Evolutionary conservation across 2,888 invertebrate species (phyloP).

Genomic region (Encarsia formosa): DNA sequence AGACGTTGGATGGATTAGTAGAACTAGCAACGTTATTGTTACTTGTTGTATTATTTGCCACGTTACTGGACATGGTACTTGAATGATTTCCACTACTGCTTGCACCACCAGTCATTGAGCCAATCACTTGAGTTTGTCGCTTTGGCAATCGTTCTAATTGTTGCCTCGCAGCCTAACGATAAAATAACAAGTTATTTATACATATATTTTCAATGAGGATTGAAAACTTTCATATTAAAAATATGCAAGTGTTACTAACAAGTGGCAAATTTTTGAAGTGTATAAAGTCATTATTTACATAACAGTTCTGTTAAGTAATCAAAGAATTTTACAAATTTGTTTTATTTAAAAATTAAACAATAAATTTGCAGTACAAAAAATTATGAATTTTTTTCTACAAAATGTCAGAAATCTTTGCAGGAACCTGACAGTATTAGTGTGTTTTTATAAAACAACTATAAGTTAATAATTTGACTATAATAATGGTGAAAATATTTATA

Average conservation of each 20-base stretch:
- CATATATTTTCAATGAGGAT: not conserved
- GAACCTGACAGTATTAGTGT: too few species aligned
- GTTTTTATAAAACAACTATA: too few species aligned
- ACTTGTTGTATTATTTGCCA: slow-evolving; percentile 45
- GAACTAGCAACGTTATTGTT: slow-evolving; percentile 46
- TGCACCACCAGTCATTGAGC: slow-evolving; percentile 54
- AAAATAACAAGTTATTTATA: not conserved
- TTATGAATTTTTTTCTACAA: too few species aligned
- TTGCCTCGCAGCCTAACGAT: slow-evolving; percentile 71
- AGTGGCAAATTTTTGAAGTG: too few species aligned
- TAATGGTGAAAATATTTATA: not conserved
- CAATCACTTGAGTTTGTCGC: slow-evolving; percentile 66
- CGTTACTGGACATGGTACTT: slow-evolving; percentile 46
- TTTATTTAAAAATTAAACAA: too few species aligned
- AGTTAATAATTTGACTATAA: not conserved
- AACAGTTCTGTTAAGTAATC: too few species aligned
- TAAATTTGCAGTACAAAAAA: too few species aligned
- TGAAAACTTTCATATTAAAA: too few species aligned
- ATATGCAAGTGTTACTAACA: too few species aligned
- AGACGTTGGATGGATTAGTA: slow-evolving; percentile 42
- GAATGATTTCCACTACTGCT: slow-evolving; percentile 42
- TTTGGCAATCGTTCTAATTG: slow-evolving; percentile 86
- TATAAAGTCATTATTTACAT: too few species aligned
- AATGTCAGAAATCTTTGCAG: too few species aligned
- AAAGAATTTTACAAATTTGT: too few species aligned